These are phyloP conservation scores for Arrhopalites spinosus DNA, from an alignment of 2,888 invertebrate species.

Conservation along the genomic window DNA sequence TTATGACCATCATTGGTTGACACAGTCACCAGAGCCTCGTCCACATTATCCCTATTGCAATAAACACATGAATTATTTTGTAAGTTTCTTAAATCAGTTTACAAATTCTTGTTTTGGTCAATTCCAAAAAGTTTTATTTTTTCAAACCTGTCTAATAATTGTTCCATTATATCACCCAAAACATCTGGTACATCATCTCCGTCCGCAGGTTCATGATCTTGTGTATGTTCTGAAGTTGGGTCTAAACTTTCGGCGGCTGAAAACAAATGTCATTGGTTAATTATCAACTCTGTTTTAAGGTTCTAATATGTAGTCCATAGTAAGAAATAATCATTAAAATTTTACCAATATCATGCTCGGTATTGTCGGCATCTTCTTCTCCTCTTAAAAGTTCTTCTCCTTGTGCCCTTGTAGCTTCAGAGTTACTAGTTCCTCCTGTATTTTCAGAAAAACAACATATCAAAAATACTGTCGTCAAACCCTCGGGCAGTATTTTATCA, in stretches of 20 bases:
- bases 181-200: constrained; percentile 63
- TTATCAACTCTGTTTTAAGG: too few species aligned
- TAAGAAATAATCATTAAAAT: too few species aligned
- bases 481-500: too few species aligned
- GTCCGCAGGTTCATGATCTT: constrained; percentile 60
- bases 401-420: constrained; percentile 67
- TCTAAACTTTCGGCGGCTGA: constrained; percentile 66
- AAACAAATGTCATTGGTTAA: too few species aligned
- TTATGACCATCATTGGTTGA: constrained; percentile 54
- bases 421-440: constrained; percentile 64
- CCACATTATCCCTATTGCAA: constrained; percentile 59
- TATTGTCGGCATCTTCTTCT: constrained; percentile 68
- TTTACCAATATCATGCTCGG: constrained; percentile 61
- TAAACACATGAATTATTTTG: too few species aligned
- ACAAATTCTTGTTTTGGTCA: background rate
- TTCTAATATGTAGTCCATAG: too few species aligned
- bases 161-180: constrained; percentile 63
- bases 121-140: background rate
- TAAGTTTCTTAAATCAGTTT: too few species aligned
- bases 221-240: constrained; percentile 63
- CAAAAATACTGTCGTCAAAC: too few species aligned
- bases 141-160: background rate
- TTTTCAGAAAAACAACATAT: too few species aligned
- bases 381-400: constrained; percentile 63
- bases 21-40: constrained; percentile 57